Evolutionary conservation across 2,113 vertebrate species (phyloP).

Genomic region (Tautogolabrus adspersus): DNA sequence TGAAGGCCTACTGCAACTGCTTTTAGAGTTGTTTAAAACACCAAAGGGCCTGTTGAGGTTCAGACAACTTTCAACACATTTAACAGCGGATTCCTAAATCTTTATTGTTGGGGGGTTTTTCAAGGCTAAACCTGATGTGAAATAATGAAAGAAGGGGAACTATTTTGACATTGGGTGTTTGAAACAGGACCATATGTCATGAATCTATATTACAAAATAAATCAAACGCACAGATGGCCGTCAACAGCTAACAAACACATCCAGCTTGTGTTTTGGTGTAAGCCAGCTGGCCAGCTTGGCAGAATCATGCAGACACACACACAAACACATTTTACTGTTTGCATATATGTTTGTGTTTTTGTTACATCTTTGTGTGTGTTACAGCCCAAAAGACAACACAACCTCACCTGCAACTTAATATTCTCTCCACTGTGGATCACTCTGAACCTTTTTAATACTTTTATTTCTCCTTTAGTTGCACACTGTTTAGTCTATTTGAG

Average conservation of each 20-base stretch:
- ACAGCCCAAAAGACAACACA: conserved; percentile 32
- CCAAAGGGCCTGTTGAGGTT: neutral
- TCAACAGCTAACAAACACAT: conserved; percentile 70
- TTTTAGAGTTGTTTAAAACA: neutral
- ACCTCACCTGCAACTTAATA: neutral
- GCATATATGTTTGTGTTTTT: conserved; percentile 8
- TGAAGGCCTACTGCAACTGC: too few relatives aligned
- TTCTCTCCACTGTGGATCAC: neutral
- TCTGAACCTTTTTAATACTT: neutral
- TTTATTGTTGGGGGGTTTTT: neutral
- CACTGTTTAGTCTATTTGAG: too few relatives aligned
- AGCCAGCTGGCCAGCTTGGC: conserved; percentile 75
- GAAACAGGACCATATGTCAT: conserved; percentile 66
- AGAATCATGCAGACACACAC: conserved; percentile 52
- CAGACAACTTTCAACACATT: neutral
- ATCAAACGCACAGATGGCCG: conserved; percentile 73
- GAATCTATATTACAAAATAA: conserved; percentile 65
- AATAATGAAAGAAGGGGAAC: conserved; percentile 26
- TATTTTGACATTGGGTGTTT: conserved; percentile 48
- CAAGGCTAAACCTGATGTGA: conserved; percentile 3
- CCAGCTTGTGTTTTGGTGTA: conserved; percentile 86
- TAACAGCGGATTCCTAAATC: neutral
- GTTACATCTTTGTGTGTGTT: conserved; percentile 36
- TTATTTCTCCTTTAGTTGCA: neutral
- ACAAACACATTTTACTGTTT: neutral